These are phyloP conservation scores for Euphonia xanthogaster DNA, from an alignment of 2,797 vertebrate genomes.

Conservation along the genomic window DNA sequence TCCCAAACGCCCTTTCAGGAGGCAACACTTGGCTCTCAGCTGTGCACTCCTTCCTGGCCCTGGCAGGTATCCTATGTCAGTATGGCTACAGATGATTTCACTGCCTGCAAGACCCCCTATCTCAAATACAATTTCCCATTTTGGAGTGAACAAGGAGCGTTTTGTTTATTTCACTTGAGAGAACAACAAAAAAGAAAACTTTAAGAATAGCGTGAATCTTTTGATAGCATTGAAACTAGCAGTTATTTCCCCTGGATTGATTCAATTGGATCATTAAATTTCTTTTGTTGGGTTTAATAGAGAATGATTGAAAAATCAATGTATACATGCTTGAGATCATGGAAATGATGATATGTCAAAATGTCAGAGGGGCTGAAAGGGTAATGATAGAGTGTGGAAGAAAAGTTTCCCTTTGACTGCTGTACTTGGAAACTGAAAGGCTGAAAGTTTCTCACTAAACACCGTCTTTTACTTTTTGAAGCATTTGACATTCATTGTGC, in stretches of 20 bases:
- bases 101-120: background rate
- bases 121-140: background rate
- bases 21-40: rapidly evolving
- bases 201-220: constrained; percentile 36
- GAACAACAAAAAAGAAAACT: constrained; percentile 51
- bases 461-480: constrained; percentile 65
- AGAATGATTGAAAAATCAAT: constrained; percentile 79
- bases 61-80: background rate
- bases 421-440: constrained; percentile 74
- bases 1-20: background rate
- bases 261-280: constrained; percentile 71
- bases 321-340: constrained; percentile 77
- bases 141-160: background rate
- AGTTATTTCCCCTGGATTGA: constrained; percentile 68
- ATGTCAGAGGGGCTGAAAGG: constrained; percentile 80
- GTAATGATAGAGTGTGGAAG: constrained; percentile 74
- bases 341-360: constrained; percentile 81
- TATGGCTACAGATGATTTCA: background rate
- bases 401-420: constrained; percentile 75
- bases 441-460: constrained; percentile 74
- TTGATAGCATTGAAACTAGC: constrained; percentile 56
- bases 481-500: constrained; percentile 69
- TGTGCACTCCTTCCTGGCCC: rapidly evolving
- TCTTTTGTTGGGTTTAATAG: constrained; percentile 72
- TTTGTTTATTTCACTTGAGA: constrained; percentile 31